A percentile compares a stretch with the other conserved stretches of the same genome.
These are phyloP conservation scores for Synergus laeviventris DNA, from an alignment of 2,888 invertebrate genomes.

Conservation along the genomic window DNA sequence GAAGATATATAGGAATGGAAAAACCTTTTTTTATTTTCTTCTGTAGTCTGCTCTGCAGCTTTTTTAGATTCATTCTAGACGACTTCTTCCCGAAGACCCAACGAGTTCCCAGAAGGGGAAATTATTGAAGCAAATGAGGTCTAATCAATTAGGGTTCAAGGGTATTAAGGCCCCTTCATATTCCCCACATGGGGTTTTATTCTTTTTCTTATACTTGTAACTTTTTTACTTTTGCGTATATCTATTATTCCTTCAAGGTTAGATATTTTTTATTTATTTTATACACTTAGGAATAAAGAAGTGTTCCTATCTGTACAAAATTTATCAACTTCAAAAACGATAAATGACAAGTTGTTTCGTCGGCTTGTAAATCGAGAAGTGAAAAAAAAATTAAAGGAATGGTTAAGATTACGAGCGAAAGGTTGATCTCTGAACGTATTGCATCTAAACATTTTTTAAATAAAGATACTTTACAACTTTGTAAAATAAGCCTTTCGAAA, in stretches of 20 bases:
- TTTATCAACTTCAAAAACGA: neutral
- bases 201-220: neutral
- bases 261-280: neutral
- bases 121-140: slow-evolving; percentile 33
- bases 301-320: neutral
- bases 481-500: no score
- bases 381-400: neutral
- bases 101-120: slow-evolving; percentile 14
- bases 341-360: neutral
- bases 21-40: neutral
- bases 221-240: neutral
- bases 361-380: neutral
- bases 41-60: neutral
- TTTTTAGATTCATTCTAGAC: neutral
- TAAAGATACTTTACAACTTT: no score
- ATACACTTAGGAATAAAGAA: neutral
- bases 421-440: neutral
- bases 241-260: neutral
- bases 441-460: no score
- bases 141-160: slow-evolving; percentile 30
- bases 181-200: neutral
- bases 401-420: neutral
- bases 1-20: neutral
- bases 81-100: slow-evolving; percentile 9
- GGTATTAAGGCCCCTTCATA: neutral